phyloP scores from a whole-genome alignment of 2,888 invertebrate genomes.

The Helobdella robusta region DNA sequence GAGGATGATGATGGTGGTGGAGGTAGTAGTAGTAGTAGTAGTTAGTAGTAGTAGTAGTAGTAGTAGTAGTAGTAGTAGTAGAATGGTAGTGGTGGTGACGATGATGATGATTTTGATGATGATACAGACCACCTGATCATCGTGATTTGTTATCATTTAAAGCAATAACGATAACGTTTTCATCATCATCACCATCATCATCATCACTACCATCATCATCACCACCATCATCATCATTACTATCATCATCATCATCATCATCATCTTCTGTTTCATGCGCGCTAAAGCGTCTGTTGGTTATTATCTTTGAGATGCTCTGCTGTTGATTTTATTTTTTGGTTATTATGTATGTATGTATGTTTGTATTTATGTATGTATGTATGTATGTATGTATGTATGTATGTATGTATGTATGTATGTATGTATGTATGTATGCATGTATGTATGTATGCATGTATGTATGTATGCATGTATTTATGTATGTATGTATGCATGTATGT shows the following conservation, averaged over 20 bases:
- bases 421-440: constrained; percentile 2
- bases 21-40: constrained; percentile 1
- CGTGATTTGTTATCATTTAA: neutral
- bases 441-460: constrained; percentile 2
- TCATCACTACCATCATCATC: constrained; percentile 3
- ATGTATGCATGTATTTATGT: neutral
- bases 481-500: constrained; percentile 2
- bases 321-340: too few relatives aligned
- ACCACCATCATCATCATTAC: neutral
- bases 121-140: neutral
- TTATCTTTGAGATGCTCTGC: too few relatives aligned
- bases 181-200: constrained; percentile 3
- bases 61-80: neutral
- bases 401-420: constrained; percentile 2
- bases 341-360: neutral
- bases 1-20: constrained; percentile 19
- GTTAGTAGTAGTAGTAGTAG: neutral
- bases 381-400: constrained; percentile 2
- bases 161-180: neutral
- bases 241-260: constrained; percentile 10
- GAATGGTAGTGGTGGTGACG: neutral
- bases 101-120: neutral
- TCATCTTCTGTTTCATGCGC: neutral
- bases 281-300: neutral
- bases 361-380: neutral